These are phyloP conservation scores for Acleris laterana DNA, from an alignment of 2,888 invertebrate genomes.

Conservation along the genomic window DNA sequence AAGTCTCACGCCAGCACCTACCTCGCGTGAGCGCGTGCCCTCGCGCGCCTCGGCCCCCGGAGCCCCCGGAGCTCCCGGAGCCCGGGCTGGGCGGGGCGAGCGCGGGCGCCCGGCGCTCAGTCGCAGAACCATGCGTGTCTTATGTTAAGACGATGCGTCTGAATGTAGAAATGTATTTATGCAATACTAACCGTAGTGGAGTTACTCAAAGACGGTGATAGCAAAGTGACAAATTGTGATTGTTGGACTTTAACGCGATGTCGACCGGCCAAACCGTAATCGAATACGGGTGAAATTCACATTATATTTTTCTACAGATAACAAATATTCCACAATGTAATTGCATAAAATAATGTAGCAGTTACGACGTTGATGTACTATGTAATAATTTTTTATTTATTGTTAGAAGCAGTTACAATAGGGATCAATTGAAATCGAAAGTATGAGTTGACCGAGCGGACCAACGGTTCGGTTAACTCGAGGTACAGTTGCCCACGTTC, in stretches of 20 bases:
- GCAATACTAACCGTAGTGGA: constrained; percentile 54
- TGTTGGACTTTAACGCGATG: constrained; percentile 45
- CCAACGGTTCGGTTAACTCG: neutral
- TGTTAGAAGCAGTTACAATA: constrained; percentile 57
- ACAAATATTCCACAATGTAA: constrained; percentile 64
- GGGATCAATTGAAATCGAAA: constrained; percentile 55
- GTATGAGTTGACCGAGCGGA: constrained; percentile 53
- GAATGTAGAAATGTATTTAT: constrained; percentile 57
- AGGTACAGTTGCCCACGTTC: neutral
- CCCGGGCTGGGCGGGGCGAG: constrained; percentile 28
- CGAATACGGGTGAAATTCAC: constrained; percentile 44
- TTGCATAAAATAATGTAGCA: constrained; percentile 60
- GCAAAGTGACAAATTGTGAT: constrained; percentile 67
- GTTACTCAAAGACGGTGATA: constrained; percentile 57
- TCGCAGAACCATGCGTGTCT: constrained; percentile 48
- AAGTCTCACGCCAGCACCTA: constrained; percentile 26
- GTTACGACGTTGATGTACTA: constrained; percentile 55
- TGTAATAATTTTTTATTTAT: constrained; percentile 72
- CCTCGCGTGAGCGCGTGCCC: constrained; percentile 4
- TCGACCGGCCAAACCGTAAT: constrained; percentile 48
- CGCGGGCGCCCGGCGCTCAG: constrained; percentile 37
- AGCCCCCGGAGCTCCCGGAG: constrained; percentile 1
- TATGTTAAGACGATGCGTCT: constrained; percentile 64
- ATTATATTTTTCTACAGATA: constrained; percentile 67
- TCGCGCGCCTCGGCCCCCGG: no score